A percentile compares a stretch with the other conserved stretches of the same genome.
phyloP scores from a whole-genome alignment of 1,140 invertebrate species.

The Cherax quadricarinatus region DNA sequence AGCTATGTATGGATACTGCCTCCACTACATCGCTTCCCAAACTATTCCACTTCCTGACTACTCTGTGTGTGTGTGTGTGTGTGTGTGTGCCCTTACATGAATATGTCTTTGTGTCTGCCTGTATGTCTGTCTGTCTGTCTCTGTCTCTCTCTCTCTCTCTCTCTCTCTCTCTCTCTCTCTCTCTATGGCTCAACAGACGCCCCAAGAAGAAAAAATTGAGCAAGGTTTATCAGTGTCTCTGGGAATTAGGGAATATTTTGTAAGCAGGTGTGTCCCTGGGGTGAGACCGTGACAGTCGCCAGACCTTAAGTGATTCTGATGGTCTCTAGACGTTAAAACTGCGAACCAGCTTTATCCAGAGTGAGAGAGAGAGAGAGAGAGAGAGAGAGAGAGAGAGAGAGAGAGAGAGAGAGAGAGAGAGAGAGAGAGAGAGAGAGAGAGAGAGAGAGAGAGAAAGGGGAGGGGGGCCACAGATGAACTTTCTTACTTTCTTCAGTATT shows the following conservation, averaged over 20 bases:
- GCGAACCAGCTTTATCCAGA: neutral
- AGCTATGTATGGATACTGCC: no score
- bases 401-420: neutral
- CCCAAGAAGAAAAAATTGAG: no score
- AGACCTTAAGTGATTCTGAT: no score
- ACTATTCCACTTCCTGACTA: no score
- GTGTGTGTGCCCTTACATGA: neutral
- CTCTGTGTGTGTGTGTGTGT: neutral
- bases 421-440: neutral
- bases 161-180: constrained; percentile 32
- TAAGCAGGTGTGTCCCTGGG: no score
- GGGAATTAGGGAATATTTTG: no score
- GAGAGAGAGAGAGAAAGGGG: neutral
- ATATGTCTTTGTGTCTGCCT: neutral
- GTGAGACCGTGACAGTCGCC: no score
- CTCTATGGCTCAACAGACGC: neutral
- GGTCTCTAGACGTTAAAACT: no score
- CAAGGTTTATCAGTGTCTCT: no score
- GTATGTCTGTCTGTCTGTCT: neutral
- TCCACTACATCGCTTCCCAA: no score
- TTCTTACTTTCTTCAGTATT: no score
- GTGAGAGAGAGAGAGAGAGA: constrained; percentile 39
- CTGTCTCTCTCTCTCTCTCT: constrained; percentile 2
- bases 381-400: constrained; percentile 20
- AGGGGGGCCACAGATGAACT: no score